phyloP scores from a whole-genome alignment of 2,888 invertebrate species.

The Odontocerum albicorne region DNA sequence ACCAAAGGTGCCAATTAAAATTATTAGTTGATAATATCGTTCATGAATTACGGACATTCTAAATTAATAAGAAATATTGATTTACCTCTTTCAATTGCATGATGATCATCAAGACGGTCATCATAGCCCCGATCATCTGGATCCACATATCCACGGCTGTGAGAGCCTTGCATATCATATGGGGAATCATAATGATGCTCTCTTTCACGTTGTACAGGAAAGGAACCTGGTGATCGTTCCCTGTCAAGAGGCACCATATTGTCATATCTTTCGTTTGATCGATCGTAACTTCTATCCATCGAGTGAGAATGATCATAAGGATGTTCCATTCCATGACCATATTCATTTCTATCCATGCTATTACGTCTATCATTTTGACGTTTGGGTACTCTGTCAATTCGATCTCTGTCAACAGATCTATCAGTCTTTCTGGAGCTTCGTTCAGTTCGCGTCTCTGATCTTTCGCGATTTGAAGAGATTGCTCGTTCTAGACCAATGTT shows the following conservation, averaged over 20 bases:
- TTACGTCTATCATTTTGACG: conserved; percentile 48
- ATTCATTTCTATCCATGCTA: conserved; percentile 54
- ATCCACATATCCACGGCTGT: conserved; percentile 55
- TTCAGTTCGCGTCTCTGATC: conserved; percentile 53
- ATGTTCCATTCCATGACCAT: conserved; percentile 51
- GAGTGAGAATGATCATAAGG: conserved; percentile 54
- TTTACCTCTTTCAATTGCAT: conserved; percentile 52
- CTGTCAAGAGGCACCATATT: conserved; percentile 44
- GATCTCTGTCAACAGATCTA: conserved; percentile 52
- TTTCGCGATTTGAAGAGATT: conserved; percentile 51
- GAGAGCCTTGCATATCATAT: conserved; percentile 50
- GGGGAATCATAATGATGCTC: conserved; percentile 49
- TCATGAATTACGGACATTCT: too few species aligned
- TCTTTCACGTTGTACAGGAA: conserved; percentile 50
- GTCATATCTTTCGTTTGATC: conserved; percentile 53
- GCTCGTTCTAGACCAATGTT: conserved; percentile 52
- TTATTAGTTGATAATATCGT: too few species aligned
- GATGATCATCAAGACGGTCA: conserved; percentile 51
- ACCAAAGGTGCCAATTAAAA: too few species aligned
- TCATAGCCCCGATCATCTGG: conserved; percentile 59
- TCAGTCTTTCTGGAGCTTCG: conserved; percentile 54
- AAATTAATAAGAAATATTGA: background rate
- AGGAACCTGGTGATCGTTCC: conserved; percentile 51
- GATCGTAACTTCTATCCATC: conserved; percentile 54
- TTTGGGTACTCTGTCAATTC: conserved; percentile 50